Percentiles rank a stretch among this genome's conserved stretches.
These are phyloP conservation scores for Menidia beryllina DNA, from an alignment of 2,113 vertebrate genomes.

Conservation along the genomic window DNA sequence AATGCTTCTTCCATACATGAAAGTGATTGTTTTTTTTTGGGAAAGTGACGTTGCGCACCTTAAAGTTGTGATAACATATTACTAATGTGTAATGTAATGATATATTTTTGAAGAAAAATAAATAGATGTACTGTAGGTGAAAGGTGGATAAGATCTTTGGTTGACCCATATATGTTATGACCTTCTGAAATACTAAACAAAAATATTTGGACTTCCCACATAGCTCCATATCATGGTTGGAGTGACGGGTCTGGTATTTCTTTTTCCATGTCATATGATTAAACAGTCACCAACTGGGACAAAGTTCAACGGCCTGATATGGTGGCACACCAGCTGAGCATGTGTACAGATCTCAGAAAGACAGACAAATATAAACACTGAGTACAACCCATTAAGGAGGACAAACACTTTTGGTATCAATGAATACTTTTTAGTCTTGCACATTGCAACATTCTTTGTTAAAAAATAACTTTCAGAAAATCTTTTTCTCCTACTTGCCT, in stretches of 20 bases:
- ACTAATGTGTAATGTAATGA: neutral
- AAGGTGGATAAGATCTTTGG: conserved; percentile 1
- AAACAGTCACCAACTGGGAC: conserved; percentile 76
- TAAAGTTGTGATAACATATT: conserved; percentile 14
- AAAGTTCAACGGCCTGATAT: conserved; percentile 85
- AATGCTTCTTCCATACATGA: neutral
- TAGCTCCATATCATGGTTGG: conserved; percentile 12
- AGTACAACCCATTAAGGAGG: conserved; percentile 11
- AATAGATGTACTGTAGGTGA: neutral
- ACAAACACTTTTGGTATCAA: neutral
- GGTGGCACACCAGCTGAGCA: conserved; percentile 65
- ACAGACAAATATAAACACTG: conserved; percentile 76
- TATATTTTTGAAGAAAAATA: conserved; percentile 2
- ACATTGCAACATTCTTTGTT: conserved; percentile 4
- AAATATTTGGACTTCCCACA: conserved; percentile 43
- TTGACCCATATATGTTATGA: neutral
- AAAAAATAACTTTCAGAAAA: neutral
- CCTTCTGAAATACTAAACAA: conserved; percentile 14
- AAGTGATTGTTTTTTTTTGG: neutral
- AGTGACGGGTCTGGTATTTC: conserved; percentile 59
- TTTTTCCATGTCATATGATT: conserved; percentile 85
- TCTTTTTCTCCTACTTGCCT: neutral
- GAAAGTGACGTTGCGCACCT: neutral
- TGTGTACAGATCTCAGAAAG: conserved; percentile 53
- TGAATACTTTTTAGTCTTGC: neutral